A percentile compares a stretch with the other conserved stretches of the same genome.
These are phyloP conservation scores for Apostichopus parvimensis DNA, from an alignment of 35 echinoderm and acorn worm species.

Conservation along the genomic window DNA sequence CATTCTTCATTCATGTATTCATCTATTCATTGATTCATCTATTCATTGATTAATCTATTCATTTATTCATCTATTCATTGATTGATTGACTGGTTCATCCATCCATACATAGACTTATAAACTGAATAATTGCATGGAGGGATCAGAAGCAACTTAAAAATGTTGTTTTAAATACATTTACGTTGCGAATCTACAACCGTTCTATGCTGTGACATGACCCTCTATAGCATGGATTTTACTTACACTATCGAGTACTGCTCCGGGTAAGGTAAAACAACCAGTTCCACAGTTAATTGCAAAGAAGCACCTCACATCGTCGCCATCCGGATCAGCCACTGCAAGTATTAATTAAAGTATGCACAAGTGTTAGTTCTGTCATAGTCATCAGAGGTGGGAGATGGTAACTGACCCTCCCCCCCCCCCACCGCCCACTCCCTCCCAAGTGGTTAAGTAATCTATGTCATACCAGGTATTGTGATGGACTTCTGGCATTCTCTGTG, in stretches of 20 bases:
- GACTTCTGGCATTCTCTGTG: slow-evolving; percentile 47
- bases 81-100: too few species aligned
- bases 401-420: neutral
- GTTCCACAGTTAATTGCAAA: neutral
- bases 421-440: neutral
- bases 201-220: too few species aligned
- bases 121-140: too few species aligned
- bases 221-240: neutral
- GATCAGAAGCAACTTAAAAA: too few species aligned
- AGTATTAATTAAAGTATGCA: neutral
- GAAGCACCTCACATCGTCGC: slow-evolving; percentile 21
- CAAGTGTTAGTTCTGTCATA: neutral
- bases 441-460: neutral
- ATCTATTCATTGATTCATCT: too few species aligned
- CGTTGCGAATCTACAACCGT: too few species aligned
- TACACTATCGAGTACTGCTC: slow-evolving; percentile 12
- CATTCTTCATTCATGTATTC: too few species aligned
- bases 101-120: too few species aligned
- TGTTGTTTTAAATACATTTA: too few species aligned
- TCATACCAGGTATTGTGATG: slow-evolving; percentile 57
- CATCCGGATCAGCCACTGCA: slow-evolving; percentile 15
- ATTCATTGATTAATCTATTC: too few species aligned
- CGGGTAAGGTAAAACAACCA: neutral
- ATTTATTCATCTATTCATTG: too few species aligned
- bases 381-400: too few species aligned